These are phyloP conservation scores for Corythoichthys intestinalis DNA, from an alignment of 2,113 vertebrate species.

Conservation along the genomic window DNA sequence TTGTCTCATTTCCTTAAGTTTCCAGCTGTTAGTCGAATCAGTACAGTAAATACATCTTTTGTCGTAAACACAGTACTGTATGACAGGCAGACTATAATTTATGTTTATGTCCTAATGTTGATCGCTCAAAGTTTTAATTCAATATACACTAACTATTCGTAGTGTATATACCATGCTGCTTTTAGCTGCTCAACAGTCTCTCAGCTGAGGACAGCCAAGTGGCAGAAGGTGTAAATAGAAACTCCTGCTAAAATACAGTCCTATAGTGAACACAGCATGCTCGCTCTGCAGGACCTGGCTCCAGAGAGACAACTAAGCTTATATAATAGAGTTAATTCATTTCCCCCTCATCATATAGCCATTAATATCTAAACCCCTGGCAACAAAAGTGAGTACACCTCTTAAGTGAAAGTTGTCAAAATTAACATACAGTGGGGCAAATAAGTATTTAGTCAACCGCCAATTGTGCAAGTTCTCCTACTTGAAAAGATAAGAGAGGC, in stretches of 20 bases:
- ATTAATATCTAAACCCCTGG: no score
- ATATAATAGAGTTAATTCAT: no score
- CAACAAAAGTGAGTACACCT: no score
- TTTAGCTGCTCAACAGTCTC: conserved; percentile 19
- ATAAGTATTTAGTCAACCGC: no score
- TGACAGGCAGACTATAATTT: not conserved
- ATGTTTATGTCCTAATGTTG: not conserved
- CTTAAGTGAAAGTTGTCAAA: no score
- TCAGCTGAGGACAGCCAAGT: conserved; percentile 28
- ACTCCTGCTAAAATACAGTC: conserved; percentile 53
- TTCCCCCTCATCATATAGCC: no score
- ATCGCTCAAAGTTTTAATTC: not conserved
- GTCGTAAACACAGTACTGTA: not conserved
- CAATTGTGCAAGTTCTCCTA: no score
- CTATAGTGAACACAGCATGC: conserved; percentile 56
- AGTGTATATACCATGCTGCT: conserved; percentile 1
- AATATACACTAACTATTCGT: not conserved
- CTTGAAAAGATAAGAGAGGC: no score
- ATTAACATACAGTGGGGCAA: no score
- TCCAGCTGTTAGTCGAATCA: conserved; percentile 6
- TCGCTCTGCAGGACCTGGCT: conserved; percentile 54
- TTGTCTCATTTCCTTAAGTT: not conserved
- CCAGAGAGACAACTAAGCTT: conserved; percentile 23
- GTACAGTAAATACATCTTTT: conserved; percentile 11
- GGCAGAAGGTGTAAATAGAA: conserved; percentile 63